Evolutionary conservation across 2,888 invertebrate species (phyloP).

Genomic region (Neoscelio sp.): DNA sequence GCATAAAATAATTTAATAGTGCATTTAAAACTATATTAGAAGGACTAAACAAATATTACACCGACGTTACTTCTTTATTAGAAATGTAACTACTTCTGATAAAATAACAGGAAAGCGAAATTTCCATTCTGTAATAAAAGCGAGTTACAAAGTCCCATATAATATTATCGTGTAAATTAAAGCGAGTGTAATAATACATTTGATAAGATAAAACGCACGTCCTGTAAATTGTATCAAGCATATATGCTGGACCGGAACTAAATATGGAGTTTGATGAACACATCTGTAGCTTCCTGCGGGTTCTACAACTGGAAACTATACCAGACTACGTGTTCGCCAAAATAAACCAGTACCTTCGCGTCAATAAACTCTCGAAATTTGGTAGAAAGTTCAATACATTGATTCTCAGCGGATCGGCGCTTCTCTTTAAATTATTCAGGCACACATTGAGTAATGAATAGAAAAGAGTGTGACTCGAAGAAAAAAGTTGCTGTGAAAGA

Average conservation of each 20-base stretch:
- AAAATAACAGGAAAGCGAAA: conserved; percentile 61
- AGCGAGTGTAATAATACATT: conserved; percentile 57
- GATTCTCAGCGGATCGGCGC: conserved; percentile 25
- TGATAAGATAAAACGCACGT: conserved; percentile 55
- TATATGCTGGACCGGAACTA: conserved; percentile 50
- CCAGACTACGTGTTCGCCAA: conserved; percentile 20
- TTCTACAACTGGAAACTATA: conserved; percentile 47
- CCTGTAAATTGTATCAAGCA: conserved; percentile 49
- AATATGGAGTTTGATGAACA: conserved; percentile 64
- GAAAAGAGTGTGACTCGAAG: conserved; percentile 6
- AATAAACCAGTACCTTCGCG: conserved; percentile 42
- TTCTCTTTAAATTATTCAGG: conserved; percentile 58
- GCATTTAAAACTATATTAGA: too few species aligned
- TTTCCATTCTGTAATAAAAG: conserved; percentile 55
- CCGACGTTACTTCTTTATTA: too few species aligned
- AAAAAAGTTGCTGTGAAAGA: too few species aligned
- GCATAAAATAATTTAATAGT: too few species aligned
- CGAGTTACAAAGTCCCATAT: conserved; percentile 38
- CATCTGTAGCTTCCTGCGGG: conserved; percentile 61
- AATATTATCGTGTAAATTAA: conserved; percentile 46
- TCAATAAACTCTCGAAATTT: conserved; percentile 54
- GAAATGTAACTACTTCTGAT: too few species aligned
- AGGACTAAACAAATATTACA: too few species aligned
- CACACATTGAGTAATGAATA: conserved; percentile 8
- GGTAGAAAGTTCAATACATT: conserved; percentile 39